Evolutionary conservation across 2,888 invertebrate species (phyloP).

Genomic region (Acrobeloides nanus): DNA sequence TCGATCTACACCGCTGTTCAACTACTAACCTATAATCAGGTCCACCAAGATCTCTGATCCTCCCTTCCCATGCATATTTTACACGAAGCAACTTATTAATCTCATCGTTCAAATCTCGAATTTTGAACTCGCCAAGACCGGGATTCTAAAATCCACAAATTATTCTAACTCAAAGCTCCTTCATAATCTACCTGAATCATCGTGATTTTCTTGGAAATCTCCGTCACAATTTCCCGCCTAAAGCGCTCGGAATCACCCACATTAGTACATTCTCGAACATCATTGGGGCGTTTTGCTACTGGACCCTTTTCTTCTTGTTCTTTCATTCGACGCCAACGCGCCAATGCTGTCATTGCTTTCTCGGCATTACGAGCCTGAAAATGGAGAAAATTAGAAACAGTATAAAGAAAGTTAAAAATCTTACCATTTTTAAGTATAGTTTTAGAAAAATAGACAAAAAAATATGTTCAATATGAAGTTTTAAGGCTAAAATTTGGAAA

Average conservation of each 20-base stretch:
- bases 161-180: neutral
- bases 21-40: constrained; percentile 64
- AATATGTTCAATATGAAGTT: too few relatives aligned
- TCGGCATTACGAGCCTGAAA: constrained; percentile 84
- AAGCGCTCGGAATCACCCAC: constrained; percentile 73
- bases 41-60: constrained; percentile 87
- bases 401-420: neutral
- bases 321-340: constrained; percentile 94
- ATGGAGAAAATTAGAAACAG: neutral
- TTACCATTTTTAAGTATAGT: neutral
- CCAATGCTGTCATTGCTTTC: constrained; percentile 96
- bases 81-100: constrained; percentile 93
- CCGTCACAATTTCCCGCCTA: constrained; percentile 86
- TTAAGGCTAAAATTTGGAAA: too few relatives aligned
- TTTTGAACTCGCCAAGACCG: constrained; percentile 95
- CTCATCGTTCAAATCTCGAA: constrained; percentile 95
- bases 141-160: constrained; percentile 56
- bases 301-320: constrained; percentile 66
- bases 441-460: too few relatives aligned
- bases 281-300: constrained; percentile 44
- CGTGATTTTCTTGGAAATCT: constrained; percentile 94
- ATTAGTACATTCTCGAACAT: constrained; percentile 74
- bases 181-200: constrained; percentile 71
- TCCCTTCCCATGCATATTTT: constrained; percentile 74
- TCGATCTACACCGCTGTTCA: too few relatives aligned